Base-by-base conservation (phyloP, 2,113 vertebrate genomes). In the Scartelaos histophorus region DNA sequence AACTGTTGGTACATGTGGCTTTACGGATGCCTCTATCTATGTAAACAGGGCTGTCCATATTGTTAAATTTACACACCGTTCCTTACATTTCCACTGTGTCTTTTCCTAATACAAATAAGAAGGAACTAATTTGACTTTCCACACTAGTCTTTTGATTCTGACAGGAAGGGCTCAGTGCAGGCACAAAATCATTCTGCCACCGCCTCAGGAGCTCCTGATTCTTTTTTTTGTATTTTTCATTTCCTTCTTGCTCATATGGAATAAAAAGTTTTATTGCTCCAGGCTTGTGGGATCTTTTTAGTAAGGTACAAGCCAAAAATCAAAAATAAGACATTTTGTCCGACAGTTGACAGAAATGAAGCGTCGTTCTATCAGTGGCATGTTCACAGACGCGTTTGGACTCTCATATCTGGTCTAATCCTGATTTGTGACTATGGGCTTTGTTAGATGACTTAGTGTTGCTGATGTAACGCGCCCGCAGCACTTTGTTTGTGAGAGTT, bases 401-500 rank as follows among this genome's bases (percentile, higher is more conserved):
- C 58, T 76, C 3, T 1, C 66, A 69, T 67, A 82, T 82, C 81
- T 70, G 64, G 65, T 80, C 70, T 81, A 82, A 88, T 87, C 79
- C 84, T 70, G 79, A 81, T 82, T 81, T 79, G 80, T 82, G 79
- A 81, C 82, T 85, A 29, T 71, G 77, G 79, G 83, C 81, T 80
- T 85, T 87, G 79, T 82, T 78, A 79, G 76, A 51, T 81, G 87
- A 82, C 78, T 82, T 82, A 69, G 81, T 81, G 80, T 58, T 66
- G 85, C 82, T 86, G 82, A 82, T 85, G 85, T 81, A 87, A 87
- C 80, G 68, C 34, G 69, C 75, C 81, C 66, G 70, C 77, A 75
- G 75, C 79, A 74, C 73, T 84, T 70, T 86, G 81, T 82, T 54
- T 67, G 70, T 58, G 79, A 73, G 85, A 74, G 75, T 72, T 74